These are phyloP conservation scores for Troglohyphantes excavatus DNA, from an alignment of 2,888 invertebrate species.

Conservation along the genomic window DNA sequence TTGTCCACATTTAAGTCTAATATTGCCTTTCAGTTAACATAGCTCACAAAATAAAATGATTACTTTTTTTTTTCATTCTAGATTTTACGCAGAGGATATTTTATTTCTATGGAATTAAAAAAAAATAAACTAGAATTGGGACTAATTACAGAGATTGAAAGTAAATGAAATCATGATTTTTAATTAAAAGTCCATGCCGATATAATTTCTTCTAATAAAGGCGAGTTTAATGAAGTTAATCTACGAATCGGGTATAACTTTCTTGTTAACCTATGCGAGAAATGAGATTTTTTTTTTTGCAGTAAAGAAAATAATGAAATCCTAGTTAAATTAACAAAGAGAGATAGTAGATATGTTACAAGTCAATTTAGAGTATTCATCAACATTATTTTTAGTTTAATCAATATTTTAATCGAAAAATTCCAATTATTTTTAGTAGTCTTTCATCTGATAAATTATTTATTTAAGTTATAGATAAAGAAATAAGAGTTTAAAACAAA, in stretches of 20 bases:
- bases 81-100: neutral
- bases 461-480: too few relatives aligned
- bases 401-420: too few relatives aligned
- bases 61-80: neutral
- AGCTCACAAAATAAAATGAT: neutral
- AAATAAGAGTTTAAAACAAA: too few relatives aligned
- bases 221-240: neutral
- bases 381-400: too few relatives aligned
- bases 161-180: constrained; percentile 18
- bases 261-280: neutral
- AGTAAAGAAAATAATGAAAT: neutral
- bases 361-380: too few relatives aligned
- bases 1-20: neutral
- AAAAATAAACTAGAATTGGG: neutral
- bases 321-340: neutral
- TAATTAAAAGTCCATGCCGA: constrained; percentile 34
- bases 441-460: too few relatives aligned
- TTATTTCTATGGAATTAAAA: neutral
- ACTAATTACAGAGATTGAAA: constrained; percentile 47
- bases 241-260: neutral
- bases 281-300: neutral
- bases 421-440: too few relatives aligned
- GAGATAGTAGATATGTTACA: too few relatives aligned
- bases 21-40: constrained; percentile 45
- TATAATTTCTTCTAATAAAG: neutral